Base-by-base conservation (phyloP, 2,888 invertebrate genomes). In the Ophion slaviceki region DNA sequence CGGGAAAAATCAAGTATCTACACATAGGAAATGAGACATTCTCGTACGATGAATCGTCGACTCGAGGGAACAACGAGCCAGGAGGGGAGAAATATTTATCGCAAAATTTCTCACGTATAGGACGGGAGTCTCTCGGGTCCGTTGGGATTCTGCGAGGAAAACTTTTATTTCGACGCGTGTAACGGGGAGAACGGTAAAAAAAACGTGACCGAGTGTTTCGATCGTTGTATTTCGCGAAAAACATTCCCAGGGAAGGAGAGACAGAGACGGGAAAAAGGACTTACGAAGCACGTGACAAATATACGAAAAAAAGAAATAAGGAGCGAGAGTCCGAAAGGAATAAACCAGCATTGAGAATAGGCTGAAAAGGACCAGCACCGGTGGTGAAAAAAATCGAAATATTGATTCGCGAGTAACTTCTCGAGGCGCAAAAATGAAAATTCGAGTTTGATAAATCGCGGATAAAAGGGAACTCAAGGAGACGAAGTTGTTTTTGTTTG, bases 91-190 rank as follows among this genome's bases (percentile, higher is more conserved):
- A 68, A 72, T 66, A 24, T 59, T 66, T 68, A 45, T 70, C 28
- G 64, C 36, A 28, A 78, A 81, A 68, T 45, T 70, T 64, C 72
- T 86, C 80, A 76, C 82, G 76, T 86, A 72, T 59, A 82, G 45
- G 59, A 80, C 47, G 64, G 40, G 62, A 72, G 70, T 64, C 40
- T 57, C n/a, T 86, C 53, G 28, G 10, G 66, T 80, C 80, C 57
- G 8, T 11, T 62, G 74, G 45, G 70, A 82, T 32, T 74, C 28
- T 11, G 11, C 36, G 74, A 62, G 53, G 36, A 70, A 76, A 76
- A 82, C 66, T 76, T 82, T 82, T 28, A 67, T 80, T 76, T 80
- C 59, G 45, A 17, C 40, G 6, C 20, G 53, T 59, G 20, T 64
- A 45, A 64, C 78, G 64, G 53, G 24, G 1, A 32, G 70, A 79